A percentile compares a stretch with the other conserved stretches of the same genome.
phyloP scores from a whole-genome alignment of 2,888 invertebrate species.

The Stenodera caucasica region DNA sequence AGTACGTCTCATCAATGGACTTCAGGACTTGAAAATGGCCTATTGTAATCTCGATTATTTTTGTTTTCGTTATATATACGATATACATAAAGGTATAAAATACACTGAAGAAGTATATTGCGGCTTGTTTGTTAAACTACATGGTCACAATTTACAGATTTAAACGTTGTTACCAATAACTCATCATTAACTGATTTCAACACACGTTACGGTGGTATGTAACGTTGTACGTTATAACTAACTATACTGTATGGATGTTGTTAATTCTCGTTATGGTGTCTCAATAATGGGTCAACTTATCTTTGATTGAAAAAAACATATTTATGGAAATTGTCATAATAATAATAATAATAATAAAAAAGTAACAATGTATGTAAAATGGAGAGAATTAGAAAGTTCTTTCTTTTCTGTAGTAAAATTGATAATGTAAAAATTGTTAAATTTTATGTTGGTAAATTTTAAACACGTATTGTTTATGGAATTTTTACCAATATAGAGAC shows the following conservation, averaged over 20 bases:
- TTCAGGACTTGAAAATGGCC: constrained; percentile 2
- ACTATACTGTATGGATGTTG: neutral
- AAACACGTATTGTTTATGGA: constrained; percentile 4
- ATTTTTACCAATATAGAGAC: neutral
- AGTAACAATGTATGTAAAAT: too few relatives aligned
- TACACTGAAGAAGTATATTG: constrained; percentile 7
- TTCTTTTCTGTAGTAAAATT: constrained; percentile 1
- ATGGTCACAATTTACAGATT: constrained; percentile 35
- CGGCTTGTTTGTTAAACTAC: constrained; percentile 30
- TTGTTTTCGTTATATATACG: neutral
- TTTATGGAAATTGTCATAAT: too few relatives aligned
- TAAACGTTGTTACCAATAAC: constrained; percentile 32
- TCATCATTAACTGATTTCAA: constrained; percentile 38
- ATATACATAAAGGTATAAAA: neutral
- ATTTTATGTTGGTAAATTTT: constrained; percentile 5
- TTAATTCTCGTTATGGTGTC: constrained; percentile 6
- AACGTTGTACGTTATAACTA: constrained; percentile 9
- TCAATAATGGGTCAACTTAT: constrained; percentile 7
- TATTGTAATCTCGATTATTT: neutral
- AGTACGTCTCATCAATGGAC: neutral
- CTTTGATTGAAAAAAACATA: neutral
- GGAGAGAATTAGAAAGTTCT: neutral
- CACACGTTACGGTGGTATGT: constrained; percentile 30
- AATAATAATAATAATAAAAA: too few relatives aligned
- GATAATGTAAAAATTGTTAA: constrained; percentile 2